Base-by-base conservation (phyloP, 2,888 invertebrate genomes). In the Craniophora ligustri region DNA sequence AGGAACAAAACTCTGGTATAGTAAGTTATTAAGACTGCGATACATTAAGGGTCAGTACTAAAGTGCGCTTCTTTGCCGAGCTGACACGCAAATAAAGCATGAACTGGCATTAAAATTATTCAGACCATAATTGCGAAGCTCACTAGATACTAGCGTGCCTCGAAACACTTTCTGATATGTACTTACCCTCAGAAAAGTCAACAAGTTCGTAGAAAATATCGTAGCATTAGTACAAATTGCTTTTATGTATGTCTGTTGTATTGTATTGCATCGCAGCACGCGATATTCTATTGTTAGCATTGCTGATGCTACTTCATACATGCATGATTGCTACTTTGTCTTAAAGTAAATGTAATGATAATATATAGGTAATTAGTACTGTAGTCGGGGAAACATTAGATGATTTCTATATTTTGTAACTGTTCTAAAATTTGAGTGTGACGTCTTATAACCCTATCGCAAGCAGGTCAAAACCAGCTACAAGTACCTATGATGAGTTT, bases 181-280 rank as follows among this genome's bases (percentile, higher is more conserved):
- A 26, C 32, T 34, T 14, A 19, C 28, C 35, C 44, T 47, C 30
- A 31, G 14, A 28, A 45, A 18, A 41, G 26, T 19, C 23, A 61
- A 56, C 61, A 61, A 36, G 26, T 14, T 46, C 35, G 32, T 47
- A 55, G 66, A 51, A 56, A 65, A 49, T 65, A 69, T n/a, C 59
- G 1, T n/a, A 26, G 30, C 34, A 39, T 42, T 49, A n/a, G 11
- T 23, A 63, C 32, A 67, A 68, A 63, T 51, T 46, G 38, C 28
- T 31, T 30, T 45, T n/a, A 42, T 36, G 45, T 49, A 42, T 26
- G 35, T 42, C 45, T 18, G 14, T 61, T 49, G 35, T 49, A 60
- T 65, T 56, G 49, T 44, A 15, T 39, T 16, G 34, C 21, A 31
- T 39, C 19, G 34, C 21, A 31, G 61, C 67, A 70, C 60, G 71